phyloP scores from a whole-genome alignment of 1,140 invertebrate species.

The Rhynchophorus ferrugineus region DNA sequence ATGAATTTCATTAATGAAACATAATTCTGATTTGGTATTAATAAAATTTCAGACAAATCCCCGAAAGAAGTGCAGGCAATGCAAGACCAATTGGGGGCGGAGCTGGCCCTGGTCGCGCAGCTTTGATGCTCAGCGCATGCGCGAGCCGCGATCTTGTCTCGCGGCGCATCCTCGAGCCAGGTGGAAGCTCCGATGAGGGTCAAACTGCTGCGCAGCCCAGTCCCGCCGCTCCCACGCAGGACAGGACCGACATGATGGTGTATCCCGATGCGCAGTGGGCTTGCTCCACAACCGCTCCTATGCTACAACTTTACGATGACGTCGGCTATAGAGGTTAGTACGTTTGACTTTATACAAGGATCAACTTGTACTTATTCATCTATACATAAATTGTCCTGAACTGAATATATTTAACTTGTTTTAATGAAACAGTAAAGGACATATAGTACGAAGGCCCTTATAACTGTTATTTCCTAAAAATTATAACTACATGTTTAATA shows the following conservation, averaged over 20 bases:
- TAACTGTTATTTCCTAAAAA: too few relatives aligned
- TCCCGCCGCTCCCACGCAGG: conserved; percentile 17
- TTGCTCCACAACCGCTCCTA: conserved; percentile 36
- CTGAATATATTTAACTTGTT: too few relatives aligned
- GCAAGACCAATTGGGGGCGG: conserved; percentile 4
- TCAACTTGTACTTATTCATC: too few relatives aligned
- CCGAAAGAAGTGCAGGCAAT: conserved; percentile 3
- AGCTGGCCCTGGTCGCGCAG: conserved; percentile 3
- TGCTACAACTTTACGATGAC: conserved; percentile 42
- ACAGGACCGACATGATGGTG: conserved; percentile 39
- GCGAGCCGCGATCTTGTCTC: conserved; percentile 32
- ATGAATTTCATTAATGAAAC: too few relatives aligned
- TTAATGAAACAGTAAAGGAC: too few relatives aligned
- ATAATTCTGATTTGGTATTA: too few relatives aligned
- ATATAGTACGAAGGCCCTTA: too few relatives aligned
- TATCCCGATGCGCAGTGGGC: conserved; percentile 41
- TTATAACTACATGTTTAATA: too few relatives aligned
- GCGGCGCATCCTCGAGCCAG: conserved; percentile 34
- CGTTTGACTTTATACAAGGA: neutral
- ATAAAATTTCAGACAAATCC: too few relatives aligned
- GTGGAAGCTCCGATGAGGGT: conserved; percentile 22
- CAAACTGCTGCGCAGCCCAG: conserved; percentile 17
- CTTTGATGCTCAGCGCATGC: conserved; percentile 36
- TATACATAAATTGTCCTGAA: too few relatives aligned
- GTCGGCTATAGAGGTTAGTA: conserved; percentile 41